phyloP scores from a whole-genome alignment of 2,113 vertebrate genomes.

The Ictalurus punctatus region DNA sequence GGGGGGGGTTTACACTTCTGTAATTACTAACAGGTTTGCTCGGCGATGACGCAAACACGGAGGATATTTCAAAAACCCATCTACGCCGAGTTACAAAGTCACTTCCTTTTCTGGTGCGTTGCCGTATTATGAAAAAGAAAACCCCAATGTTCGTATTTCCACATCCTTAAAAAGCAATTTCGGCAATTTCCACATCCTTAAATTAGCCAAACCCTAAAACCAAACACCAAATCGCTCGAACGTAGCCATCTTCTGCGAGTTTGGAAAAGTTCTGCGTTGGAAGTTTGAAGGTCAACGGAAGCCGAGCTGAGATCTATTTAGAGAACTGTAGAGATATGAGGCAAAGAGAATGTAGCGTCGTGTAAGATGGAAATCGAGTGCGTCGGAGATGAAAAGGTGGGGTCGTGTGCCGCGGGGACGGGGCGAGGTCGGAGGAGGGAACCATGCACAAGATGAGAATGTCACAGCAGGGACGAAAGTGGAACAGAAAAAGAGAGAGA shows the following conservation, averaged over 20 bases:
- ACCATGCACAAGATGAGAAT: constrained; percentile 28
- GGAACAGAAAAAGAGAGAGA: constrained; percentile 31
- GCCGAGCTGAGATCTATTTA: constrained; percentile 69
- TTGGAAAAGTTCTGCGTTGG: constrained; percentile 4
- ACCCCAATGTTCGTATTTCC: background rate
- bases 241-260: constrained; percentile 9
- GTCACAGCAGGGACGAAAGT: constrained; percentile 17
- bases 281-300: constrained; percentile 65
- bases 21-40: background rate
- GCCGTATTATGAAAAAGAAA: background rate
- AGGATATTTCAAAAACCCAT: constrained; percentile 25
- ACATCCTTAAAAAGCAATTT: constrained; percentile 2
- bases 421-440: background rate
- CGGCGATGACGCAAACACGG: background rate
- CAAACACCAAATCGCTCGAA: background rate
- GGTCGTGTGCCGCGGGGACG: background rate
- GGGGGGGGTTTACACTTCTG: background rate
- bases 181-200: constrained; percentile 5
- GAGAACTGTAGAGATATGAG: constrained; percentile 60
- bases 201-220: background rate
- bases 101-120: constrained; percentile 16
- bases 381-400: constrained; percentile 7
- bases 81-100: background rate
- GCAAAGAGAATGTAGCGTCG: background rate
- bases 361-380: constrained; percentile 15